Conservation (phyloP, 2,888 invertebrate species). For the Drosophila borealis region DNA sequence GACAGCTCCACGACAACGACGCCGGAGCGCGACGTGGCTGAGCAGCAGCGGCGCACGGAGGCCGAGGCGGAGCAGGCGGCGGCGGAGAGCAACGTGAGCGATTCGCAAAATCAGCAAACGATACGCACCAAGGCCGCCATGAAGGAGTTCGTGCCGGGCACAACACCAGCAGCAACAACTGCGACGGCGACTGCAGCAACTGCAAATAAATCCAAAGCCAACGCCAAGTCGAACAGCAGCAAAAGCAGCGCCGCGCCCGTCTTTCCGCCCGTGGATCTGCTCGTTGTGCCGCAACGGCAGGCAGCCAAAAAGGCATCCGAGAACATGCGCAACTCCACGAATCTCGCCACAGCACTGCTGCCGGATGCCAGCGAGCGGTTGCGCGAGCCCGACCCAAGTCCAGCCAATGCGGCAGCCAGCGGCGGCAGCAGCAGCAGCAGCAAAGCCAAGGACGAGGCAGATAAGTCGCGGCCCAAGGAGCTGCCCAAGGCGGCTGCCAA, state of each 20-base stretch:
- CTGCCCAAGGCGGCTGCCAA: conserved; percentile 61
- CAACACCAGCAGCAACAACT: conserved; percentile 46
- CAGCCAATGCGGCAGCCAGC: conserved; percentile 11
- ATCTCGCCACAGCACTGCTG: conserved; percentile 76
- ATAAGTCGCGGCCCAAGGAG: conserved; percentile 72
- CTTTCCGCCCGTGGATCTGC: conserved; percentile 89
- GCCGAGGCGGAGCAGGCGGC: conserved; percentile 80
- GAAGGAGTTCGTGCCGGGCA: conserved; percentile 90
- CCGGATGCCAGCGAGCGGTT: conserved; percentile 59
- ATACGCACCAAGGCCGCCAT: conserved; percentile 93
- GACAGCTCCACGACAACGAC: conserved; percentile 82
- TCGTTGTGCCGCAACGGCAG: conserved; percentile 94
- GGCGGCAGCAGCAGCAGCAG: conserved; percentile 85
- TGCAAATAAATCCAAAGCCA: conserved; percentile 43
- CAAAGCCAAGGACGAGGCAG: conserved; percentile 45
- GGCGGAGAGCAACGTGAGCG: conserved; percentile 88
- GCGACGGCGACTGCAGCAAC: conserved; percentile 66
- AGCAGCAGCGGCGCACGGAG: conserved; percentile 67
- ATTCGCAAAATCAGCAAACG: conserved; percentile 88
- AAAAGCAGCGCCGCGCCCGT: conserved; percentile 25
- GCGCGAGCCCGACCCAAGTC: conserved; percentile 53
- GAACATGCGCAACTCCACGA: conserved; percentile 90
- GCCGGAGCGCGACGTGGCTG: conserved; percentile 37
- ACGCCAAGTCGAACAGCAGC: conserved; percentile 21
- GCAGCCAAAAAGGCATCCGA: conserved; percentile 96